These are phyloP conservation scores for Sericinus montela DNA, from an alignment of 2,888 invertebrate species.

Conservation along the genomic window DNA sequence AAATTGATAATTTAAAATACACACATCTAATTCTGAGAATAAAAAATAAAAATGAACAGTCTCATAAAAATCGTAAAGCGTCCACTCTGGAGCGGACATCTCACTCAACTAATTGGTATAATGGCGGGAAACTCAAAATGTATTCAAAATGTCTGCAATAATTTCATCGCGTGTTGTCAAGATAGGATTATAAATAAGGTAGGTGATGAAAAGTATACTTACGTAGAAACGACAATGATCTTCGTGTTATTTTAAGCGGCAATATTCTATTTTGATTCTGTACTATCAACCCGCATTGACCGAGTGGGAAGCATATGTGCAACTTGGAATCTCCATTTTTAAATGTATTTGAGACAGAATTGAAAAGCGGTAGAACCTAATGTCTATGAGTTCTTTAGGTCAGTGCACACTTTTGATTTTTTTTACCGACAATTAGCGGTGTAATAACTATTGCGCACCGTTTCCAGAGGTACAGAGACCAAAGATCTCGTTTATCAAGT, in stretches of 20 bases:
- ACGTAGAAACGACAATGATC: conserved; percentile 67
- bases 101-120: conserved; percentile 77
- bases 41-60: conserved; percentile 34
- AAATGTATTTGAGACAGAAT: too few species aligned
- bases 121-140: conserved; percentile 69
- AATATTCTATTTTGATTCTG: conserved; percentile 31
- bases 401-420: too few species aligned
- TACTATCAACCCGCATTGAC: conserved; percentile 8
- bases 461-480: too few species aligned
- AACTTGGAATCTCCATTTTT: too few species aligned
- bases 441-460: too few species aligned
- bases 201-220: conserved; percentile 71
- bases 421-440: too few species aligned
- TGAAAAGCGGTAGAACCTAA: too few species aligned
- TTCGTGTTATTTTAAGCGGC: conserved; percentile 53
- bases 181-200: conserved; percentile 68
- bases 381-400: too few species aligned
- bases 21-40: neutral
- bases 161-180: conserved; percentile 66
- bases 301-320: neutral
- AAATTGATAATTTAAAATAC: neutral
- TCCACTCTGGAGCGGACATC: conserved; percentile 67
- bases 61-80: conserved; percentile 60
- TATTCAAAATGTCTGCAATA: conserved; percentile 62
- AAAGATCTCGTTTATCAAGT: too few species aligned